Conservation (phyloP, 2,797 vertebrate genomes). For the Enteromius unitaeniatus region DNA sequence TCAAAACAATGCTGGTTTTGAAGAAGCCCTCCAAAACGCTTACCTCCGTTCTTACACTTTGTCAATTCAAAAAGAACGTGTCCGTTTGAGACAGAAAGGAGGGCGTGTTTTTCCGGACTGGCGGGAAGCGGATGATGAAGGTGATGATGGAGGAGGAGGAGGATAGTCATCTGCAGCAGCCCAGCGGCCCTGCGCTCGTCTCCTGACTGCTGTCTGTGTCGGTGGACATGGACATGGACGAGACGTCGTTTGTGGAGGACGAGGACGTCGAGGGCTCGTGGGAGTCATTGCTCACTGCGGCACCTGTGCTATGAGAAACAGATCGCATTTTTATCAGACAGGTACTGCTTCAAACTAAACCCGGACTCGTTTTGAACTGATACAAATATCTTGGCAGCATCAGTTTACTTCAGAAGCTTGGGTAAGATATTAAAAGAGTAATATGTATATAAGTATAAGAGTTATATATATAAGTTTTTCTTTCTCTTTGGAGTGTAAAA, state of each 20-base stretch:
- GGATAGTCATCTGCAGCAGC: slow-evolving; percentile 95
- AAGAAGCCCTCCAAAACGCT: slow-evolving; percentile 43
- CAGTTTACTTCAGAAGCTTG: neutral
- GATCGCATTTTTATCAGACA: slow-evolving; percentile 77
- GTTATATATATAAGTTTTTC: too few species aligned
- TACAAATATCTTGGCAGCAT: neutral
- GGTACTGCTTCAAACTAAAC: neutral
- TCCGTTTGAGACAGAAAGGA: slow-evolving; percentile 30
- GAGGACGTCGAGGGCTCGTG: slow-evolving; percentile 82
- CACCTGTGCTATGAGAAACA: slow-evolving; percentile 98
- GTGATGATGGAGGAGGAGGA: slow-evolving; percentile 43
- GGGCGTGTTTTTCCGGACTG: slow-evolving; percentile 56
- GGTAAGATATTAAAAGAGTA: neutral
- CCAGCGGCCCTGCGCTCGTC: slow-evolving; percentile 82
- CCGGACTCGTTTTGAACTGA: neutral
- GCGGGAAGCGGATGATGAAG: slow-evolving; percentile 38
- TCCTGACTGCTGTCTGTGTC: slow-evolving; percentile 91
- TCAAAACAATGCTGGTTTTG: slow-evolving; percentile 52
- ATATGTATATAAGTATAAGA: too few species aligned
- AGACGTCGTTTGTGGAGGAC: slow-evolving; percentile 82
- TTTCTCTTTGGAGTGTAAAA: too few species aligned
- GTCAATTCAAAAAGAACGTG: slow-evolving; percentile 62
- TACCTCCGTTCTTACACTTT: slow-evolving; percentile 51
- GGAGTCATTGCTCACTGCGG: slow-evolving; percentile 90
- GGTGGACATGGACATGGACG: slow-evolving; percentile 88